Base-by-base conservation (phyloP, 2,113 vertebrate genomes). In the Chauna torquata region DNA sequence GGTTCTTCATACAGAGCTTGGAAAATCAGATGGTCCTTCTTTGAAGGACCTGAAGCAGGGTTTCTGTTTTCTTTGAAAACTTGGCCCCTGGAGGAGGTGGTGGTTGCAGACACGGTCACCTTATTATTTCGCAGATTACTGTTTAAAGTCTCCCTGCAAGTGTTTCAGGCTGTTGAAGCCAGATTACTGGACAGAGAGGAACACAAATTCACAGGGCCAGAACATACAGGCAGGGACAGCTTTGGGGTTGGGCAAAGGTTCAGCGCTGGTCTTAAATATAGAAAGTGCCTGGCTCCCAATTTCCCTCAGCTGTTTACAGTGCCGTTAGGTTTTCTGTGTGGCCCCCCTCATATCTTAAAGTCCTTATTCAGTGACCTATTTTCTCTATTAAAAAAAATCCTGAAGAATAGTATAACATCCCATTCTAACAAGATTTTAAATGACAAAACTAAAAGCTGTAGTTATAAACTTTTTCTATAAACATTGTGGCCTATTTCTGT, bases 251-350 rank as follows among this genome's bases (percentile, higher is more conserved):
- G 59, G 45, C n/a, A 49, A 23, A 8, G 2, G 49, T 71, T 45
- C n/a, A 72, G 25, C 75, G 42, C 38, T 69, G n/a, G 40, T 92
- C 47, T 75, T 34, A 59, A 62, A 93, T 64, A 20, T 27, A 24
- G 9, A 17, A 20, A 36, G 7, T 16, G 27, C 12, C 36, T 45
- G 25, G 2, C 24, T 11, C 9, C 1, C 3, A 2, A 14, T 55
- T 93, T 18, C 34, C 30, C 42, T 69, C 34, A 59, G 54, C 44
- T 84, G 6, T 72, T 79, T 52, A 64, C 32, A 54, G 27, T 49
- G 58, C 45, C 70, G 54, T 76, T 18, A 78, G 36, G 19, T 82
- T 92, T 92, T 81, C 25, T 61, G 0, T 22, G 17, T 64, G 42
- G 16, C 28, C 27, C 24, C 24, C 9, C 5, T 59, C 16, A 8